Conservation (phyloP, 2,797 vertebrate species). For the Momotus momota region DNA sequence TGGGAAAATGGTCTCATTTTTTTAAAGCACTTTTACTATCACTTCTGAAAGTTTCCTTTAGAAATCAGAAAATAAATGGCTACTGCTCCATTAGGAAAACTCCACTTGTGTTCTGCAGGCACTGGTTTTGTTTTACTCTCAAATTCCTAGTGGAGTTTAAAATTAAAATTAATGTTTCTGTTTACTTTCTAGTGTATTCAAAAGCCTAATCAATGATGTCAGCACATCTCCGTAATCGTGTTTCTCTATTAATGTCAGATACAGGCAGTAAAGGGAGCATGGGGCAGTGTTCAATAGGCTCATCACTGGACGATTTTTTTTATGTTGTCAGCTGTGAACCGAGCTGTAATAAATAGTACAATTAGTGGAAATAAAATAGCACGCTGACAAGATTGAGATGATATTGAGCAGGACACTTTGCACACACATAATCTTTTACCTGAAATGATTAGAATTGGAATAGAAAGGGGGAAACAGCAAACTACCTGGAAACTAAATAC, state of each 20-base stretch:
- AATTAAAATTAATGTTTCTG: conserved; percentile 56
- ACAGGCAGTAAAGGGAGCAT: not conserved
- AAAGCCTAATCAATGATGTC: conserved; percentile 37
- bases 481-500: not conserved
- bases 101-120: not conserved
- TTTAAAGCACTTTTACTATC: not conserved
- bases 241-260: conserved; percentile 32
- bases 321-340: conserved; percentile 21
- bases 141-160: conserved; percentile 49
- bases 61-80: not conserved
- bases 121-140: not conserved
- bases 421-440: not conserved
- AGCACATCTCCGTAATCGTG: conserved; percentile 11
- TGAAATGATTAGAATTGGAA: not conserved
- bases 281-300: not conserved
- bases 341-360: conserved; percentile 36
- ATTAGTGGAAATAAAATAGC: conserved; percentile 21
- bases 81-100: not conserved
- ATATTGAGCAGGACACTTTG: not conserved
- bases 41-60: not conserved
- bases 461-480: not conserved
- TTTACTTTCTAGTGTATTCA: conserved; percentile 38
- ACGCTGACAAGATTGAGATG: not conserved
- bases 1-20: not conserved
- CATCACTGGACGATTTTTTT: not conserved